These are phyloP conservation scores for Aselliscus stoliczkanus DNA, from an alignment of 2,797 vertebrate genomes.

Conservation along the genomic window DNA sequence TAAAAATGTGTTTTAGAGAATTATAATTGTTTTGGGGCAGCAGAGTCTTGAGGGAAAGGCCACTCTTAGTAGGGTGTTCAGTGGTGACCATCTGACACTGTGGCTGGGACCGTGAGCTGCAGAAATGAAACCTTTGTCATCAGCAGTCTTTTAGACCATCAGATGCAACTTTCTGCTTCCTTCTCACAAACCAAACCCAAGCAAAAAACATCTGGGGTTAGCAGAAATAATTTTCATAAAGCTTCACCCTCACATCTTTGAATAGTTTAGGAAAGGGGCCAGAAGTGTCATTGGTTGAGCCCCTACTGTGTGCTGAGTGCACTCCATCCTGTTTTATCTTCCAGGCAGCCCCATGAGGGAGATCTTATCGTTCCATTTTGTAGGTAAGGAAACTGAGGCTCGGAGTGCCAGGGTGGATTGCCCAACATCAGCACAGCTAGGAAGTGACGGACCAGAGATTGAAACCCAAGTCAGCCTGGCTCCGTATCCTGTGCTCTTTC, in stretches of 20 bases:
- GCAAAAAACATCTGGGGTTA: not conserved
- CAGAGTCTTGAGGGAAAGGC: not conserved
- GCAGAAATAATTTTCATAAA: not conserved
- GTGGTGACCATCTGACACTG: not conserved
- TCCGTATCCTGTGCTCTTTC: not conserved
- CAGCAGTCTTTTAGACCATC: not conserved
- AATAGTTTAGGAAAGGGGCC: not conserved
- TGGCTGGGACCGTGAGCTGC: not conserved
- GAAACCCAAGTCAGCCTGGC: not conserved
- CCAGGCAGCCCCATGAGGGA: not conserved
- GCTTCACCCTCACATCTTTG: not conserved
- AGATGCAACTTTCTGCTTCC: constrained; percentile 17
- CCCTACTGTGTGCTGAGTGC: not conserved
- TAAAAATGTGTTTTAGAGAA: not conserved
- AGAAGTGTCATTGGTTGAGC: not conserved
- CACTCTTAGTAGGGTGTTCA: not conserved
- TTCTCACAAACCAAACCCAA: not conserved
- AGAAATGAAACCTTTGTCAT: constrained; percentile 35
- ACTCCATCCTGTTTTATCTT: not conserved
- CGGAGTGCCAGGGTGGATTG: not conserved
- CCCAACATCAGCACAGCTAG: not conserved
- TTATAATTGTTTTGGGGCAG: not conserved
- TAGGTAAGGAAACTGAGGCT: not conserved
- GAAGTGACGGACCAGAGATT: not conserved
- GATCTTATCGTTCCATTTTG: not conserved